Conservation (phyloP, 2,113 vertebrate species). For the Verasper variegatus region DNA sequence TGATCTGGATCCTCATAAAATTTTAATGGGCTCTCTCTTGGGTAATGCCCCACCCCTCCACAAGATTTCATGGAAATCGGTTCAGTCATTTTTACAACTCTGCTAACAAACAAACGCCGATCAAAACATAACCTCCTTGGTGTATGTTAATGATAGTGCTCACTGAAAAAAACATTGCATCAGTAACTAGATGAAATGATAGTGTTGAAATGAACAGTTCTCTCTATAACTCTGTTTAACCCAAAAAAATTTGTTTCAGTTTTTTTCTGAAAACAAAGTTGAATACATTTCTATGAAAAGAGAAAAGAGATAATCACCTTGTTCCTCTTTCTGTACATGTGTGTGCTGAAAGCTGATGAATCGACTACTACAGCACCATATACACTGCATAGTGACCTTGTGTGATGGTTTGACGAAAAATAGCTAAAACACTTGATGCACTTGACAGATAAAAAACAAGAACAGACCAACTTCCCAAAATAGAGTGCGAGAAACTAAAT, state of each 20-base stretch:
- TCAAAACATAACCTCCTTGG: too few species aligned
- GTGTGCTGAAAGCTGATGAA: background rate
- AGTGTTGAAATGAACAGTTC: background rate
- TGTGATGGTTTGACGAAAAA: slow-evolving; percentile 9
- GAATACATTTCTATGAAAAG: background rate
- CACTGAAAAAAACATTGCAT: too few species aligned
- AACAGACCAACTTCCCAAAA: slow-evolving; percentile 60
- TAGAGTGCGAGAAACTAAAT: slow-evolving; percentile 61
- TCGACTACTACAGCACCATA: background rate
- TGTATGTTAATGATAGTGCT: too few species aligned
- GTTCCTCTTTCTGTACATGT: slow-evolving; percentile 17
- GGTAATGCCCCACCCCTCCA: too few species aligned
- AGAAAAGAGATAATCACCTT: background rate
- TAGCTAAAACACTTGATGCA: slow-evolving; percentile 23
- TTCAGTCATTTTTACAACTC: too few species aligned
- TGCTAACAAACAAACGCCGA: too few species aligned
- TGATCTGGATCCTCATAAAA: too few species aligned
- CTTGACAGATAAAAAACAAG: slow-evolving; percentile 40
- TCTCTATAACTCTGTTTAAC: background rate
- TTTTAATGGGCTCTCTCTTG: too few species aligned
- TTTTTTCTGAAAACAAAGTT: background rate
- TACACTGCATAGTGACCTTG: background rate
- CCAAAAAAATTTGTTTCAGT: background rate
- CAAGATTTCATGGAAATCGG: too few species aligned
- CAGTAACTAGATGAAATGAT: too few species aligned